Conservation (phyloP, 2,888 invertebrate species). For the Rutpela maculata region DNA sequence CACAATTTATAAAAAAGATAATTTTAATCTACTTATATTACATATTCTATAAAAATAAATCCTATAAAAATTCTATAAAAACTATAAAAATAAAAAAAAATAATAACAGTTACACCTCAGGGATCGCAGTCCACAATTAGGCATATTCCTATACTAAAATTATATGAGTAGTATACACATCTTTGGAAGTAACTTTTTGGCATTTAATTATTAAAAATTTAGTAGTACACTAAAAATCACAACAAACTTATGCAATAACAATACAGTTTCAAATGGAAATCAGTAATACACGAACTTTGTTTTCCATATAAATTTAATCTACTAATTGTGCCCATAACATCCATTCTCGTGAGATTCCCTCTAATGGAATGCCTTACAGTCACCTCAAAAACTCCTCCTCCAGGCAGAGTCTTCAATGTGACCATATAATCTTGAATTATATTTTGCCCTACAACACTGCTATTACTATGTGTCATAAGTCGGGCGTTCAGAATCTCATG, state of each 20-base stretch:
- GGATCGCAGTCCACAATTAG: no score
- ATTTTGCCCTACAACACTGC: constrained; percentile 67
- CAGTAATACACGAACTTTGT: constrained; percentile 86
- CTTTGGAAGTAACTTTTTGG: constrained; percentile 15
- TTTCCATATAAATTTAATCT: constrained; percentile 88
- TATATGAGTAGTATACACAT: no score
- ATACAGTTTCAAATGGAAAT: constrained; percentile 85
- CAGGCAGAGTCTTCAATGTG: constrained; percentile 80
- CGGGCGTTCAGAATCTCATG: constrained; percentile 81
- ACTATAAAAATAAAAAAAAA: no score
- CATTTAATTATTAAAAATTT: background rate
- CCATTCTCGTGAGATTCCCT: constrained; percentile 66
- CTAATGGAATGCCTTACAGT: constrained; percentile 77
- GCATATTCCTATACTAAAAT: no score
- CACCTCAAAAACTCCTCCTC: constrained; percentile 86
- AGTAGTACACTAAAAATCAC: background rate
- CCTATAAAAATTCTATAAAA: no score
- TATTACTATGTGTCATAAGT: constrained; percentile 75
- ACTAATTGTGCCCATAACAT: constrained; percentile 84
- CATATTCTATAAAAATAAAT: no score
- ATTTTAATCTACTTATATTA: no score
- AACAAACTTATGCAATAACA: constrained; percentile 80
- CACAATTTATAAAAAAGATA: no score
- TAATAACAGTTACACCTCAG: no score
- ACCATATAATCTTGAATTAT: constrained; percentile 79